Evolutionary conservation across 2,888 invertebrate species (phyloP).

Genomic region (Amphipoea oculea): DNA sequence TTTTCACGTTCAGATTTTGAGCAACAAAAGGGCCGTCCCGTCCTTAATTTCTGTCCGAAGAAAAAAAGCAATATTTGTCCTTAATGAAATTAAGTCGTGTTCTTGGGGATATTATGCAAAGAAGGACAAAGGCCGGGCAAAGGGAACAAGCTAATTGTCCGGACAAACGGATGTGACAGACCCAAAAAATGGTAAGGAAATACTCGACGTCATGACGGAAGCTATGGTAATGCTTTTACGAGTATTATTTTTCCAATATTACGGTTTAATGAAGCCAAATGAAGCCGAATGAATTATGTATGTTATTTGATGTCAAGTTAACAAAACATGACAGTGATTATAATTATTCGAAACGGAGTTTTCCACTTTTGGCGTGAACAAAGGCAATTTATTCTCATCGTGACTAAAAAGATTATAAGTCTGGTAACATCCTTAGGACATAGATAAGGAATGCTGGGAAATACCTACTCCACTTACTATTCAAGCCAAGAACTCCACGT

Average conservation of each 20-base stretch:
- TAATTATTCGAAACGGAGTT: constrained; percentile 21
- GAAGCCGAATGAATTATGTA: constrained; percentile 29
- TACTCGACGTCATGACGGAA: constrained; percentile 73
- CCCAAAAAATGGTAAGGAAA: constrained; percentile 75
- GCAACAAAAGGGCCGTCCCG: constrained; percentile 45
- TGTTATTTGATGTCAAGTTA: constrained; percentile 8
- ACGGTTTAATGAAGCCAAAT: constrained; percentile 44
- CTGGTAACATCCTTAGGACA: constrained; percentile 51
- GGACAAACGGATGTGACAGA: constrained; percentile 78
- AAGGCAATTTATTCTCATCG: constrained; percentile 39
- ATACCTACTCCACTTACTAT: constrained; percentile 65
- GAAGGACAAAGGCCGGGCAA: constrained; percentile 66
- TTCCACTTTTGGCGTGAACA: constrained; percentile 14
- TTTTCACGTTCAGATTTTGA: constrained; percentile 54
- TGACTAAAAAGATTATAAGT: constrained; percentile 49
- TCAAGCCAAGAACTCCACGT: constrained; percentile 61
- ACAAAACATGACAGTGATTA: neutral
- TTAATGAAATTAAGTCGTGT: constrained; percentile 75
- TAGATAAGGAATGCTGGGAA: constrained; percentile 63
- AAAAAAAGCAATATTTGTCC: constrained; percentile 71
- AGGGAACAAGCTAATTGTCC: constrained; percentile 78
- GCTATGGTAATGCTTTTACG: constrained; percentile 70
- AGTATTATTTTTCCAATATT: constrained; percentile 59
- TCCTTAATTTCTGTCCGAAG: constrained; percentile 56
- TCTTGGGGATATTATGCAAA: constrained; percentile 75